Evolutionary conservation across 2,888 invertebrate species (phyloP), one percentile per base, ranked within the genome.

Genomic region (Incurvaria masculella): DNA sequence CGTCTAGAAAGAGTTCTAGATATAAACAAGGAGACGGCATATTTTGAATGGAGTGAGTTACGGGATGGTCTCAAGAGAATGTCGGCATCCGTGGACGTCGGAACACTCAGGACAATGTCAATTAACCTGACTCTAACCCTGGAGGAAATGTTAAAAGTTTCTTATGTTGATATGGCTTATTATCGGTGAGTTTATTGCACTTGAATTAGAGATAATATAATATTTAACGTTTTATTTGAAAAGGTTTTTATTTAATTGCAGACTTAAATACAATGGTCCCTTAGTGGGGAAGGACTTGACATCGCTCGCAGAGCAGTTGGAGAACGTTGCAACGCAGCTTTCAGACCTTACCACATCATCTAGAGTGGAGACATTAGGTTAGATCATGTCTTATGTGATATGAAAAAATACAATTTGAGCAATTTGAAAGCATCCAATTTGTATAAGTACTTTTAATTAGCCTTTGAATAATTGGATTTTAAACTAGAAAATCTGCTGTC

Each of bases 351-450:
- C 83, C 21, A 87, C 84, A 2, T 85, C 87, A 1, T 84, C 86
- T n/a, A 82, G 86, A 60, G 76, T 91, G 61, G 88, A 89, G 61
- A 86, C 85, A 40, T 72, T 91, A 57, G 82, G 83, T 70, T 72
- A 55, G 50, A 21, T 27, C 26, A 10, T 42, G 2, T 18, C 2
- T 4, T n/a, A n/a, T n/a, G n/a, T n/a, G n/a, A n/a, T n/a, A n/a
- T n/a, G n/a, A n/a, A n/a, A n/a, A n/a, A n/a, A n/a, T n/a, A n/a
- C n/a, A n/a, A n/a, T n/a, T n/a, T n/a, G n/a, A n/a, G n/a, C n/a
- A n/a, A n/a, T n/a, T n/a, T n/a, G n/a, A n/a, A n/a, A n/a, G n/a
- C n/a, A n/a, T n/a, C n/a, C n/a, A n/a, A n/a, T n/a, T n/a, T n/a
- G n/a, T n/a, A n/a, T n/a, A n/a, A n/a, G n/a, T n/a, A n/a, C n/a